phyloP scores from a whole-genome alignment of 2,113 vertebrate species.

The Gopherus flavomarginatus region DNA sequence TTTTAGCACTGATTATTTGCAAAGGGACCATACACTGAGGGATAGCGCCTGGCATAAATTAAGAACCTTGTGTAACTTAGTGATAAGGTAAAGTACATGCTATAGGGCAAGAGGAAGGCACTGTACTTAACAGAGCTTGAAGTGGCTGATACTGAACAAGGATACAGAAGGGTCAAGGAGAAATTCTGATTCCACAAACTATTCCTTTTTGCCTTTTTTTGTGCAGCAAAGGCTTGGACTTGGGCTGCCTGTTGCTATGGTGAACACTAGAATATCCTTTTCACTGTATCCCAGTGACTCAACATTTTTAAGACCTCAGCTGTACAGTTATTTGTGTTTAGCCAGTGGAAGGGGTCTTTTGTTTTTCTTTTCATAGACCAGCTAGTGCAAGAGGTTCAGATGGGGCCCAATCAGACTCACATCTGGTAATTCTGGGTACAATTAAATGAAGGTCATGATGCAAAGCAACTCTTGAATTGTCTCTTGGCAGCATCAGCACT shows the following conservation, averaged over 20 bases:
- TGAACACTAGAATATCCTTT: fast-evolving
- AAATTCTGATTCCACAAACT: not conserved
- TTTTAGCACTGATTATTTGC: not conserved
- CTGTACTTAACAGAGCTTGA: not conserved
- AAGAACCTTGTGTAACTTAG: not conserved
- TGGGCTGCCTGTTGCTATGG: not conserved
- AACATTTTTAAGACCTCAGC: not conserved
- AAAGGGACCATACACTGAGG: not conserved
- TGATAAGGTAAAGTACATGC: not conserved
- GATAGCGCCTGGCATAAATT: not conserved
- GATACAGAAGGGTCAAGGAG: not conserved
- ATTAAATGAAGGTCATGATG: not conserved
- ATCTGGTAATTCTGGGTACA: not conserved
- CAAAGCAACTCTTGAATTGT: not conserved
- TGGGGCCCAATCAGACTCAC: not conserved
- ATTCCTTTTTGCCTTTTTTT: not conserved
- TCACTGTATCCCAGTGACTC: not conserved
- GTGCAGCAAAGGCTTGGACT: not conserved
- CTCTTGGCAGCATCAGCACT: not conserved
- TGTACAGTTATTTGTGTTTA: not conserved
- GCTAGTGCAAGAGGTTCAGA: not conserved
- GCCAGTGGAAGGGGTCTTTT: not conserved
- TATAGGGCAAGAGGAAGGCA: not conserved
- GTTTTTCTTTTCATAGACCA: not conserved
- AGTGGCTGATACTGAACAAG: not conserved